Evolutionary conservation across 2,113 vertebrate species (phyloP).

Genomic region (Suricata suricatta): DNA sequence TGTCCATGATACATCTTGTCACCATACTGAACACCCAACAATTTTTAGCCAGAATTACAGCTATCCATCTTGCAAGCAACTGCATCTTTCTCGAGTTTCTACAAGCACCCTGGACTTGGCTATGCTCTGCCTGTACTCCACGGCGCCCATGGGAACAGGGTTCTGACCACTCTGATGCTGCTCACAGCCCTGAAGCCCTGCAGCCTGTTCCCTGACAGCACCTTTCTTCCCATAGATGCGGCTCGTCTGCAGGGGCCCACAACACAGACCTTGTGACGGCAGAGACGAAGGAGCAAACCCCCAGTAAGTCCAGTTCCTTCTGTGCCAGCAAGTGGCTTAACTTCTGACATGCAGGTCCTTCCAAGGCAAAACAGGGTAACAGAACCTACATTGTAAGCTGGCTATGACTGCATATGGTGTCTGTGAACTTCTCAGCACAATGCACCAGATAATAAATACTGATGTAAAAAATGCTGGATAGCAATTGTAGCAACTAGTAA

Average conservation of each 20-base stretch:
- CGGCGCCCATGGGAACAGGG: background rate
- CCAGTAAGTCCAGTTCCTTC: background rate
- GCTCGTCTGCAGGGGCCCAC: background rate
- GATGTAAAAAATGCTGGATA: background rate
- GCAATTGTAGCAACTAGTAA: fast-evolving
- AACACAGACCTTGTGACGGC: fast-evolving
- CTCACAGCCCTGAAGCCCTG: background rate
- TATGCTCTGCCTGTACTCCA: background rate
- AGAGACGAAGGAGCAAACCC: background rate
- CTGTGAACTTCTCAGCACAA: background rate
- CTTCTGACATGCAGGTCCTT: background rate
- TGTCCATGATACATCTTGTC: background rate
- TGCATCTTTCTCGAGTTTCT: background rate
- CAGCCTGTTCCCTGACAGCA: background rate
- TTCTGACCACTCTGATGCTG: background rate
- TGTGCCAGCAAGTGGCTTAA: background rate
- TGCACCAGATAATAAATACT: background rate
- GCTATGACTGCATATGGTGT: background rate
- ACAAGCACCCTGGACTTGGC: background rate
- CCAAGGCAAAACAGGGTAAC: background rate
- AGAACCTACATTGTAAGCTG: background rate
- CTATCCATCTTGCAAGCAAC: background rate
- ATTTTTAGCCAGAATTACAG: background rate
- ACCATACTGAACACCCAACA: background rate
- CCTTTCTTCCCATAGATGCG: background rate